Base-by-base conservation (phyloP, 2,888 invertebrate genomes). In the Entomobrya proxima region DNA sequence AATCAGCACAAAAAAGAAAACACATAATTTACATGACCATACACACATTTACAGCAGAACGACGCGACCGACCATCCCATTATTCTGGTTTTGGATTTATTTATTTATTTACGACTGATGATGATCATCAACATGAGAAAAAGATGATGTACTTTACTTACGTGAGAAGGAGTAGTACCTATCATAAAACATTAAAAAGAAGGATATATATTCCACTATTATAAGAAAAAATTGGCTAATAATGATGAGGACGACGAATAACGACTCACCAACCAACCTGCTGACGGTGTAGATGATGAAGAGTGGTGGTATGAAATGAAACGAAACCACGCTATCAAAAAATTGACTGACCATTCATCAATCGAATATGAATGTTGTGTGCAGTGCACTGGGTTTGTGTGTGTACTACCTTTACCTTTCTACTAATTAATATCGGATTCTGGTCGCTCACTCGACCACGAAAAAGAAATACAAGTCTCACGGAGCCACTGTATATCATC, bases 351-450 rank as follows among this genome's bases (percentile, higher is more conserved):
- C 86, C 86, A 86, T 86, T 86, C 86, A 86, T 86, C 86, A 86
- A 86, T 85, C 81, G 78, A 27, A 74, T 9, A 18, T 74, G 74
- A 67, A 61, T 74, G 24, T 72, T n/a, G 55, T 55, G n/a, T 58
- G 40, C 30, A 58, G 76, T 76, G n/a, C n/a, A n/a, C n/a, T 74
- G 50, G 47, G 58, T 76, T 55, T 55, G 52, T 75, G 44, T 76
- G 76, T 52, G 58, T 37, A 52, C 74, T 74, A 77, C 81, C 85
- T 85, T 85, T 86, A 80, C 81, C 85, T 85, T 85, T 86, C 75
- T 81, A 86, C 86, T 86, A 86, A 86, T 86, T 86, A 86, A 86
- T 86, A 86, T 86, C 86, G 86, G 86, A 86, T 86, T 86, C 77
- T 86, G 85, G 85, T 81, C 80, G 85, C 76, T 81, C 80, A 80